These are phyloP conservation scores for Himalopsyche anomala DNA, from an alignment of 2,888 invertebrate species.

Conservation along the genomic window DNA sequence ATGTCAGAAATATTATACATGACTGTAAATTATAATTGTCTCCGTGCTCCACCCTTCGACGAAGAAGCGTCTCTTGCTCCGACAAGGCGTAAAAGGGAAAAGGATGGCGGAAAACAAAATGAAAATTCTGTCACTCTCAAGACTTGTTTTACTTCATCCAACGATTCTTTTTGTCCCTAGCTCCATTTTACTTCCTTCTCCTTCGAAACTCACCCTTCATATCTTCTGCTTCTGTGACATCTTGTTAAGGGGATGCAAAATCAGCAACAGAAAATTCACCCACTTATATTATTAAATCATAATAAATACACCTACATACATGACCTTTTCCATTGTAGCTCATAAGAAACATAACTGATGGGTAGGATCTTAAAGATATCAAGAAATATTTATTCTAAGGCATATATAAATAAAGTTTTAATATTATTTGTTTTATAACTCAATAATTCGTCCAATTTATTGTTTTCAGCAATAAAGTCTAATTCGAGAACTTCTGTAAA, in stretches of 20 bases:
- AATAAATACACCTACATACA: not conserved
- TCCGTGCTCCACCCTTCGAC: slow-evolving; percentile 44
- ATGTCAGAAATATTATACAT: no score
- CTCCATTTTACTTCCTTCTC: slow-evolving; percentile 18
- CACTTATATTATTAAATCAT: slow-evolving; percentile 35
- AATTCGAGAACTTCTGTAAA: no score
- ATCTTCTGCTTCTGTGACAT: slow-evolving; percentile 34
- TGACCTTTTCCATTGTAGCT: no score
- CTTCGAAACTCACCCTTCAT: slow-evolving; percentile 4
- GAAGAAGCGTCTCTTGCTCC: slow-evolving; percentile 37
- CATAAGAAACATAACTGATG: no score
- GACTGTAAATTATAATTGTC: not conserved
- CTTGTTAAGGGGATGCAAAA: slow-evolving; percentile 43
- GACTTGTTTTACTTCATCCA: slow-evolving; percentile 60
- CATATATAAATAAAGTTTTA: no score
- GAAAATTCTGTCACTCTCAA: slow-evolving; percentile 64
- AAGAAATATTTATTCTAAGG: no score
- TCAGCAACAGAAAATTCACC: slow-evolving; percentile 40
- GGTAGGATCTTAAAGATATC: no score
- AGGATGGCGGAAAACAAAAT: slow-evolving; percentile 64
- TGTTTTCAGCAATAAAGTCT: no score
- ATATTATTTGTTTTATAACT: no score
- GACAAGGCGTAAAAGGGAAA: slow-evolving; percentile 60
- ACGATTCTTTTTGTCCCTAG: slow-evolving; percentile 44
- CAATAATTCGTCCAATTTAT: no score